Evolutionary conservation across 2,113 vertebrate genomes (phyloP).

Genomic region (Gnathonemus echidnorhynchus): DNA sequence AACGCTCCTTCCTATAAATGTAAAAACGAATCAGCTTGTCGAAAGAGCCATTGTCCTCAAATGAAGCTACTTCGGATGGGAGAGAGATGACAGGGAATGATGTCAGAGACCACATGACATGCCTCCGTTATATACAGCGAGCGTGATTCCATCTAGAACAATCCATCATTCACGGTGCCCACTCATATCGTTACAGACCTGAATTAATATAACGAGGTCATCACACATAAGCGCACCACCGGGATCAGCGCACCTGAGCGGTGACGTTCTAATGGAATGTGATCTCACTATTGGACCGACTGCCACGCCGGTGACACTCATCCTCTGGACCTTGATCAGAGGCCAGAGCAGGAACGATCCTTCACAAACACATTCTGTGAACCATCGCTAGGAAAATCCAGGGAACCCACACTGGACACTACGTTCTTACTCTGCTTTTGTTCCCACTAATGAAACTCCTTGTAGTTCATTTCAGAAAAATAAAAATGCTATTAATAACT

Average conservation of each 20-base stretch:
- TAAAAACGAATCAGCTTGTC: neutral
- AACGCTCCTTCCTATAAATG: slow-evolving; percentile 1
- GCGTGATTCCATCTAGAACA: neutral
- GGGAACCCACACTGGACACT: neutral
- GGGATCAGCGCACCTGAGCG: neutral
- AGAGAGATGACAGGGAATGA: neutral
- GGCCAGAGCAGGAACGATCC: neutral
- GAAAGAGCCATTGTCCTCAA: neutral
- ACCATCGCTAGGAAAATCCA: neutral
- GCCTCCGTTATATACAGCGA: neutral
- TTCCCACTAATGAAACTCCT: neutral
- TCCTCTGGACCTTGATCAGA: neutral
- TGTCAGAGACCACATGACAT: neutral
- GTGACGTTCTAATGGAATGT: neutral
- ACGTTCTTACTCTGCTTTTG: neutral
- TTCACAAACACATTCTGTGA: neutral
- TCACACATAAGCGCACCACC: neutral
- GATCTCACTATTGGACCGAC: neutral
- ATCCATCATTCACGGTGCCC: neutral
- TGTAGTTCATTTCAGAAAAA: neutral
- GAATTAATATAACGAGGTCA: neutral
- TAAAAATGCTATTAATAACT: neutral
- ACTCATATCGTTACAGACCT: neutral
- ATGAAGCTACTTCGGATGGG: neutral
- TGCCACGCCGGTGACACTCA: neutral